Base-by-base conservation (phyloP, 2,113 vertebrate species). In the Globicephala melas region DNA sequence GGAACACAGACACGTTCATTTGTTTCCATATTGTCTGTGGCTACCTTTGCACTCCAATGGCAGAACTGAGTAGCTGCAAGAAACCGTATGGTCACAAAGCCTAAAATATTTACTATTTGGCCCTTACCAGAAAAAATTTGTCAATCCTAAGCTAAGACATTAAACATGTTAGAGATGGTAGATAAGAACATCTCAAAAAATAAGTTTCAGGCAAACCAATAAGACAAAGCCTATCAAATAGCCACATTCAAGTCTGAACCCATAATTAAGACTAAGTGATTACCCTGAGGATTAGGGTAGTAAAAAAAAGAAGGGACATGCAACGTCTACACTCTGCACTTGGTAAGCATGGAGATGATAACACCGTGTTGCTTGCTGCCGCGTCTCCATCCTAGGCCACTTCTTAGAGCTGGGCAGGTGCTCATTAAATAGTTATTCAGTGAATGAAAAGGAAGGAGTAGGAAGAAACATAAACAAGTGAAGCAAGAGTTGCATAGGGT, bases 181-280 rank as follows among this genome's bases (percentile, higher is more conserved):
- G 60, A 67, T 68, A 91, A 94, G 15, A 95, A 55, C 21, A 89
- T 58, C 55, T 74, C 77, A 82, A 79, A 96, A 88, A 93, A 82
- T 58, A 55, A 73, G 76, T 94, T 97, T 84, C 44, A 93, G 55
- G 31, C 70, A 94, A 96, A 71, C 25, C 13, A 81, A 50, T 7
- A 77, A 88, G 41, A 4, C 33, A 89, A 91, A 94, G 41, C 10
- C 26, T 62, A 87, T 68, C 77, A 70, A 38, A 68, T 15, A 55
- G 50, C 21, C 23, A 31, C n/a, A 76, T 65, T 90, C 60, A 86
- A 23, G 28, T 53, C 76, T 65, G 31, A 77, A 26, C 12, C 36
- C 60, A 60, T 38, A 94, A 25, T 77, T 88, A 87, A 92, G 70
- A 93, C 44, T 82, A 44, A 79, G 26, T 17, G 25, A 28, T 67